A percentile compares a stretch with the other conserved stretches of the same genome.
These are phyloP conservation scores for Sardina pilchardus DNA, from an alignment of 2,113 vertebrate species.

Conservation along the genomic window DNA sequence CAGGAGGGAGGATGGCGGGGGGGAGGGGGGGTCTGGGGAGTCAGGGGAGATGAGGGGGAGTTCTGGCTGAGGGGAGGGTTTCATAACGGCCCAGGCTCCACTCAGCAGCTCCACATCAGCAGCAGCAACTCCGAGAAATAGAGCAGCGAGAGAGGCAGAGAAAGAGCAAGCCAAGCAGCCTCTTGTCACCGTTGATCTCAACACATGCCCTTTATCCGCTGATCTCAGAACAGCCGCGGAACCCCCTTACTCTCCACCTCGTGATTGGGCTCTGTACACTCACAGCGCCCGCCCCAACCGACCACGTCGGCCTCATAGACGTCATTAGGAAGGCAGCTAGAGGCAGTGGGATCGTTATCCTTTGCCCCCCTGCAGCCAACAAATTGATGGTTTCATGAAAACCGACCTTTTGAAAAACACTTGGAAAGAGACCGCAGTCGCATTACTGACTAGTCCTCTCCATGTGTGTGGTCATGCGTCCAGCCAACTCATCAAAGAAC, in stretches of 20 bases:
- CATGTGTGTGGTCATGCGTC: not conserved
- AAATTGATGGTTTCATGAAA: not conserved
- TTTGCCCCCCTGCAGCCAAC: not conserved
- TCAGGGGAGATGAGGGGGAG: slow-evolving; percentile 12
- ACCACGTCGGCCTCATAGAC: not conserved
- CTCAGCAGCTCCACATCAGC: slow-evolving; percentile 26
- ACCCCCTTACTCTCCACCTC: not conserved
- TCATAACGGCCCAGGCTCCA: slow-evolving; percentile 60
- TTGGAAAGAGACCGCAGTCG: not conserved
- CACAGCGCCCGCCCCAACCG: not conserved
- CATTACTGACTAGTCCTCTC: not conserved
- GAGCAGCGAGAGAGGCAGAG: not conserved
- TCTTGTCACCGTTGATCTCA: not conserved
- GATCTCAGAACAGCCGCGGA: not conserved
- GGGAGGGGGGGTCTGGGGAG: not conserved
- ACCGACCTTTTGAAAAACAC: not conserved
- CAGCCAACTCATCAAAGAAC: not conserved
- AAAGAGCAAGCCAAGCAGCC: not conserved
- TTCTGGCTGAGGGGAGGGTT: slow-evolving; percentile 28
- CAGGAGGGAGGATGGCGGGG: not conserved
- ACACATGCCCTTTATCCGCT: not conserved
- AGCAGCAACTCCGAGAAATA: slow-evolving; percentile 54
- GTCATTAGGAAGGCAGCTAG: not conserved
- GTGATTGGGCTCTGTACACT: not conserved
- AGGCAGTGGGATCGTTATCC: not conserved